Evolutionary conservation across 2,888 invertebrate genomes (phyloP), one percentile per base, ranked within the genome.

Genomic region (Coremacera marginata): DNA sequence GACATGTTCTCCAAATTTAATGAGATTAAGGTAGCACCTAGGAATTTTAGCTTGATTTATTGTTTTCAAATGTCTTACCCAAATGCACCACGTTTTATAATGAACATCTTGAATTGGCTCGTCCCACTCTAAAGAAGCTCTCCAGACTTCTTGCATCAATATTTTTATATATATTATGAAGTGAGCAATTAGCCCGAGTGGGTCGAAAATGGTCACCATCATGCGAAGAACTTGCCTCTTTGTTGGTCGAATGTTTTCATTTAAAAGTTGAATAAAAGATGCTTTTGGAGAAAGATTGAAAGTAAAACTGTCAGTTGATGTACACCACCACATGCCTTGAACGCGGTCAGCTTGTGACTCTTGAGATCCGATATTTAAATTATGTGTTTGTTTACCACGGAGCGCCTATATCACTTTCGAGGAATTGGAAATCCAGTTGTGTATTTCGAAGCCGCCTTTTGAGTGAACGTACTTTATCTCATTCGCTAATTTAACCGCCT

Each of bases 341-440:
- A 31, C 31, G 31, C 31, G 31, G 3, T 31, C 31, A 31, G 31
- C 31, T 31, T 4, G 3, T 31, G 31, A 31, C 31, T 31, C 3
- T 31, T 31, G 3, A 31, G 31, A 31, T 31, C 31, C 31, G 5
- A 31, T 31, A 5, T 31, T 31, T 31, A 31, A 31, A 4, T 31
- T 31, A 4, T 31, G 31, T 31, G 31, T 31, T 31, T 31, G 31
- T 5, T 31, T 31, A 31, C 31, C 31, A 4, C 31, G 3, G 5
- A 31, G 31, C 31, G 31, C 31, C 3, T 31, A 3, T 31, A 78
- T 14, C 51, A 81, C 77, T 5, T 75, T 63, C 0, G 3, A 8
- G 37, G 80, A 80, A 49, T 84, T 85, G 0, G 83, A 83, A 16
- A 81, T 75, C 83, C 83, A 85, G 74, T 82, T 80, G 5, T 31